phyloP scores from a whole-genome alignment of 2,113 vertebrate species.

The rabbit (Oryctolagus cuniculus) region mOryCun1.1 NC_091432.1:197188501-197189000 shows the following conservation, averaged over 20 bases:
- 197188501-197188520: conserved; percentile 51
- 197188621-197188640: not conserved
- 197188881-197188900: conserved; percentile 12
- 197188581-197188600: conserved; percentile 25
- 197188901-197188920: not conserved
- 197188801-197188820: conserved; percentile 25
- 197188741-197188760: not conserved
- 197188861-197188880: not conserved
- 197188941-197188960: not conserved
- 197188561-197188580: conserved; percentile 11
- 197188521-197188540: conserved; percentile 13
- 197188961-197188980: no score
- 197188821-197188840: conserved; percentile 35
- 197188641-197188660: conserved; percentile 1
- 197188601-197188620: not conserved
- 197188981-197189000: no score
- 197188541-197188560: conserved; percentile 30
- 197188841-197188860: not conserved
- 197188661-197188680: conserved; percentile 11
- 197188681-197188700: not conserved
- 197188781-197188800: not conserved
- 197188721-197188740: conserved; percentile 27
- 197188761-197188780: not conserved
- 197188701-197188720: not conserved
- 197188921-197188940: not conserved